Conservation (phyloP, 2,113 vertebrate species). For the Sinosuthora webbiana region DNA sequence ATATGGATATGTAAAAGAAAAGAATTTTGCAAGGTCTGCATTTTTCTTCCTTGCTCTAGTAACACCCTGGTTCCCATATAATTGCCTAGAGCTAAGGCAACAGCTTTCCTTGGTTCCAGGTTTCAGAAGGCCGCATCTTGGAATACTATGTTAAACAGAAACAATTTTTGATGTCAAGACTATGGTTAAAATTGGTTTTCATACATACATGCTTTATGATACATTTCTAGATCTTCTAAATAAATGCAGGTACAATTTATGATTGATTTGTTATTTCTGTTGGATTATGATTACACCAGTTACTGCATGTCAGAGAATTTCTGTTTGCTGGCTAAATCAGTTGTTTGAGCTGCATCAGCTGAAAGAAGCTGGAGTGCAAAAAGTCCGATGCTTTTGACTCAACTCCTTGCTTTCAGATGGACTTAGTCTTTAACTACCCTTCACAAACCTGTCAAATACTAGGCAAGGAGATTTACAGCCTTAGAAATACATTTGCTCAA, state of each 20-base stretch:
- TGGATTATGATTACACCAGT: background rate
- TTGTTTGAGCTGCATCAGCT: background rate
- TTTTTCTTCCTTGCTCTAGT: background rate
- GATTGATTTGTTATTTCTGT: background rate
- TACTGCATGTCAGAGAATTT: background rate
- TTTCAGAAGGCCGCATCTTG: background rate
- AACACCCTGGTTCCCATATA: rapidly evolving
- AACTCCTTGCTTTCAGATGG: background rate
- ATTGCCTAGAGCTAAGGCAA: background rate
- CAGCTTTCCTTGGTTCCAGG: background rate
- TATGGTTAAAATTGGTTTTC: background rate
- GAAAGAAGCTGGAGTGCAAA: background rate
- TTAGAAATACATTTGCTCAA: background rate
- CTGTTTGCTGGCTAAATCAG: background rate
- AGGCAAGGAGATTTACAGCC: background rate
- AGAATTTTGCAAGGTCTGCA: background rate
- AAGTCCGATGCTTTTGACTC: background rate
- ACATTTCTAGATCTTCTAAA: background rate
- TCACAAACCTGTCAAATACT: background rate
- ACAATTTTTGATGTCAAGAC: background rate
- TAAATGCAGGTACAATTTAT: background rate
- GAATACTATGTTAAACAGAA: background rate
- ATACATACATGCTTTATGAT: background rate
- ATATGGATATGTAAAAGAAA: background rate
- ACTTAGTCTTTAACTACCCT: background rate